Evolutionary conservation across 2,888 invertebrate species (phyloP).

Genomic region (Heliconius cydno): DNA sequence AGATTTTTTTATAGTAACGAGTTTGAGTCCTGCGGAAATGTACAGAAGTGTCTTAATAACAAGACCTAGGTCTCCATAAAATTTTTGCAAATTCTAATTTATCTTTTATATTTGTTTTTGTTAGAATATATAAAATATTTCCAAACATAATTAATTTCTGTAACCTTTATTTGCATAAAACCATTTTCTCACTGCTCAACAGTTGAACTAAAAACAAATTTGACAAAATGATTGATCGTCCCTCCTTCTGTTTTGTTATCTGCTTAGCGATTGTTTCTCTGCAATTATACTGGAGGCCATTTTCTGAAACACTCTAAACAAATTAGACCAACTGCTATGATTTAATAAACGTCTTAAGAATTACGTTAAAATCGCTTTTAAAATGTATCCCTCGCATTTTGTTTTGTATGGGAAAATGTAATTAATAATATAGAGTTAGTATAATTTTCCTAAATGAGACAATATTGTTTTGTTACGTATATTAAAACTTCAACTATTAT

Average conservation of each 20-base stretch:
- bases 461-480: no score
- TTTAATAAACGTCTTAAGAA: constrained; percentile 28
- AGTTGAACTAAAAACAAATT: constrained; percentile 49
- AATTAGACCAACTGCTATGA: constrained; percentile 33
- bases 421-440: no score
- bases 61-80: background rate
- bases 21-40: background rate
- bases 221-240: constrained; percentile 55
- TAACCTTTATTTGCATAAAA: constrained; percentile 53
- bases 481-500: no score
- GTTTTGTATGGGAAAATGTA: background rate
- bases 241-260: constrained; percentile 47
- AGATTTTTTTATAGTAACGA: background rate
- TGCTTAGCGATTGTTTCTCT: constrained; percentile 43
- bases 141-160: constrained; percentile 28
- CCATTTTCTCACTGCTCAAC: constrained; percentile 36
- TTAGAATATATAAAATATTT: constrained; percentile 22
- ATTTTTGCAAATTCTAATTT: background rate
- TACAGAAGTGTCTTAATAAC: no score
- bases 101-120: background rate
- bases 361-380: background rate
- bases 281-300: constrained; percentile 39
- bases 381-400: background rate
- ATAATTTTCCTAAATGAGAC: no score
- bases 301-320: constrained; percentile 29